Evolutionary conservation across 2,888 invertebrate genomes (phyloP), one percentile per base, ranked within the genome.

Genomic region (Cosmopolites sordidus): DNA sequence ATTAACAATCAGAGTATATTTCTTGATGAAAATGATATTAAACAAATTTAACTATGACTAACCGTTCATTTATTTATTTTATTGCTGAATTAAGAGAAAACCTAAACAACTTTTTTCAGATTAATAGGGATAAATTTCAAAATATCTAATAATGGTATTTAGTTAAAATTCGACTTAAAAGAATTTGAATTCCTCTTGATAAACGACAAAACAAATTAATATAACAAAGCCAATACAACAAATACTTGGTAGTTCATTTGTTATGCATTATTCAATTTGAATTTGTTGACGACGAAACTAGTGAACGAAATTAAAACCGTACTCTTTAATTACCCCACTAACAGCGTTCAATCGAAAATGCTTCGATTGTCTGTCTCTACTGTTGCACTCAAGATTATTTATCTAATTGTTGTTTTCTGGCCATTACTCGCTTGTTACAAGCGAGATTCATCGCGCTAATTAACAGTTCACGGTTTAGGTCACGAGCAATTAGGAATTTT

Each of bases 311-410:
- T 33, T 33, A 33, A 33, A 40, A 27, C 49, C 22, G 49, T 14
- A 30, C 49, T 40, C 54, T 54, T 49, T 54, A 49, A 54, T 54
- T 54, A 54, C 30, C 44, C 48, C 27, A 49, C 49, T 54, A 49
- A 43, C 39, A 48, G 45, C 45, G 16, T 49, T 49, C 41, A 45
- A 45, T 27, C 29, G 41, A 54, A 54, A 54, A 54, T 44, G 41
- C 40, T 54, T 48, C 48, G 43, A 49, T 49, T 46, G 48, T 49
- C 17, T 16, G 40, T 14, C 30, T 46, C 51, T 40, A 12, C 40
- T 40, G 14, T 41, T 40, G 43, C 48, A 33, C 42, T 51, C 47
- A 48, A 47, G 47, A 40, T 48, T 51, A 51, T 55, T 51, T 55
- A 51, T 43, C 43, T 47, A 51, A 51, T 50, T 51, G 54, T 54